Base-by-base conservation (phyloP, 2,888 invertebrate genomes). In the Melieria omissa region DNA sequence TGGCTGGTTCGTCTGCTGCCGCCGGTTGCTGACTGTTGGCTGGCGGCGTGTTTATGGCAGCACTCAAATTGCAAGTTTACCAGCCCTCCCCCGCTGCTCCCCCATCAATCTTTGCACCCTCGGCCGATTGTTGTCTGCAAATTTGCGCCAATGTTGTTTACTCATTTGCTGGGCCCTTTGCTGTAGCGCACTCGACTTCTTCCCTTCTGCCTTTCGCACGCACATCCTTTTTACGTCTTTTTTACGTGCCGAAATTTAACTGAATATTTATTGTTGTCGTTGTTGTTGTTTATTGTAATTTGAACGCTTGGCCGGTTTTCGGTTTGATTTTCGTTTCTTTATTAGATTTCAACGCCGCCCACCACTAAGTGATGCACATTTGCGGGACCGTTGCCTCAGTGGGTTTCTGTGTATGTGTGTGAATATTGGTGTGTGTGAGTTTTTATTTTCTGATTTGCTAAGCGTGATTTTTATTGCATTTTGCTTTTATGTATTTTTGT, bases 251-350 rank as follows among this genome's bases (percentile, higher is more conserved):
- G 44, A 29, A 52, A 7, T 29, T 63, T 4, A 9, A 16, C 12
- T 14, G 14, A 12, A 29, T 55, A 10, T 41, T 12, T 29, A 47
- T 66, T 47, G 47, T 57, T 58, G 46, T n/a, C 10, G 8, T 46
- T 58, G 16, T 16, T 58, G 52, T 52, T 49, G 54, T 16, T 58
- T 66, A 47, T 41, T 58, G 47, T 7, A 66, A 58, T 47, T 45
- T 47, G n/a, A 29, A 29, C 29, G 16, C 41, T 58, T 49, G n/a
- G 58, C 47, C 14, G 42, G 47, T 58, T 58, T 66, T 47, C 60
- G 66, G 60, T 66, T 66, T 66, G 58, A 66, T 66, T 66, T 58
- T 54, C 58, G 46, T 58, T 66, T 49, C 58, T 66, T 66, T 66
- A 66, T 66, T 66, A 58, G 66, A 57, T 66, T 66, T n/a, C 58